A percentile compares a stretch with the other conserved stretches of the same genome.
These are phyloP conservation scores for Excalfactoria chinensis DNA, from an alignment of 2,113 vertebrate species.

Conservation along the genomic window DNA sequence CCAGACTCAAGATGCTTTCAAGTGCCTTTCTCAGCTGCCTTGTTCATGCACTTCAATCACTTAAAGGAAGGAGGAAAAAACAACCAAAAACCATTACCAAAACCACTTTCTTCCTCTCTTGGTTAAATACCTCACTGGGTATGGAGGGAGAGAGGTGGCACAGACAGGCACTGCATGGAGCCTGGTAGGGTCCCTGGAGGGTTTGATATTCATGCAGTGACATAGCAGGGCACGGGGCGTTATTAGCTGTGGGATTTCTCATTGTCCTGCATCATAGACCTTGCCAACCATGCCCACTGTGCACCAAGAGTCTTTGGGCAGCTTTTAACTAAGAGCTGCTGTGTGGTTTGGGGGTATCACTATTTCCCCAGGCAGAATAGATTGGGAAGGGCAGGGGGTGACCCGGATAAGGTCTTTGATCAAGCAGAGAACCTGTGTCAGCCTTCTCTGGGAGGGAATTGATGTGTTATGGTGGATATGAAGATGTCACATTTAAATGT, in stretches of 20 bases:
- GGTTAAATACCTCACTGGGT: fast-evolving
- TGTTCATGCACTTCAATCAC: background rate
- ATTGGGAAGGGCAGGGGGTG: background rate
- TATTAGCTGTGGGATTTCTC: background rate
- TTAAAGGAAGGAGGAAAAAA: background rate
- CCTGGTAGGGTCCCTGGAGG: slow-evolving; percentile 30
- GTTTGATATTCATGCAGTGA: background rate
- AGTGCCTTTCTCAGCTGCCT: slow-evolving; percentile 15
- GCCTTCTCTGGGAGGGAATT: background rate
- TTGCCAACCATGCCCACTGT: background rate
- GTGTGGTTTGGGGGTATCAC: background rate
- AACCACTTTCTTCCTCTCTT: background rate
- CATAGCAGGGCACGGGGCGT: too few species aligned
- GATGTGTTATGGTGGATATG: background rate
- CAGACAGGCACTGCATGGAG: background rate
- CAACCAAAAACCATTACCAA: background rate
- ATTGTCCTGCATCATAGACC: fast-evolving
- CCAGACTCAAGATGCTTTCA: slow-evolving; percentile 49
- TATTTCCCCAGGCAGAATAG: background rate
- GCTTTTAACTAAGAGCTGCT: background rate
- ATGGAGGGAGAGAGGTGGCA: background rate
- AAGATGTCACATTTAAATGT: background rate
- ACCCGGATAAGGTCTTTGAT: background rate
- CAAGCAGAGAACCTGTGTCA: background rate
- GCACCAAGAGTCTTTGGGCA: background rate